These are phyloP conservation scores for Siderastrea radians DNA, from an alignment of 92 coral and sea anemone genomes.

Conservation along the genomic window DNA sequence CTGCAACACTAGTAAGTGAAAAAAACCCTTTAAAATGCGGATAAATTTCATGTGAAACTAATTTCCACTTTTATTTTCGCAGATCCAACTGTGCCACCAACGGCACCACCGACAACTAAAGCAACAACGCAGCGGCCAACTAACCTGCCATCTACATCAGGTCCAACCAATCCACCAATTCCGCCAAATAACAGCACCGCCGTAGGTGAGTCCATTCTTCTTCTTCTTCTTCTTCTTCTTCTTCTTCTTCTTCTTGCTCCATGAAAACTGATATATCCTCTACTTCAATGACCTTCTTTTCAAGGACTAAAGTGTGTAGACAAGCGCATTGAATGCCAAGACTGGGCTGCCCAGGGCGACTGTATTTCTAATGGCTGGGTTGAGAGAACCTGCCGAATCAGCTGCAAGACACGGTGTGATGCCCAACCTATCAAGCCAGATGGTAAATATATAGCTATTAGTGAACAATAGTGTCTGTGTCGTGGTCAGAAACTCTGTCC, in stretches of 20 bases:
- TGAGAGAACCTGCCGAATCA: slow-evolving; percentile 76
- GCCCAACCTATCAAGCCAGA: slow-evolving; percentile 71
- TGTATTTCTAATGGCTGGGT: slow-evolving; percentile 76
- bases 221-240: too few species aligned
- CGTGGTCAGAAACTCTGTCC: too few species aligned
- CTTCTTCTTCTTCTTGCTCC: too few species aligned
- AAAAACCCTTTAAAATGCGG: neutral
- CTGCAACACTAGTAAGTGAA: slow-evolving; percentile 67
- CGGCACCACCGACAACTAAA: neutral
- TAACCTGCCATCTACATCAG: neutral
- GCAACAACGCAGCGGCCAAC: slow-evolving; percentile 48
- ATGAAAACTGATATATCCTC: neutral
- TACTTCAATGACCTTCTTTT: too few species aligned
- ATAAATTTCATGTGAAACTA: too few species aligned
- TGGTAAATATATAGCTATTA: slow-evolving; percentile 28
- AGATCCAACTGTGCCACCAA: slow-evolving; percentile 66
- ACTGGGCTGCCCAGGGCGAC: slow-evolving; percentile 76
- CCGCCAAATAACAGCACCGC: slow-evolving; percentile 57
- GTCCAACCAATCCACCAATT: slow-evolving; percentile 48
- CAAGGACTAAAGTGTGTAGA: slow-evolving; percentile 80
- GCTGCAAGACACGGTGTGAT: slow-evolving; percentile 85
- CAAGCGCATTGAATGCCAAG: slow-evolving; percentile 61
- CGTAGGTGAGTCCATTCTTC: slow-evolving; percentile 53
- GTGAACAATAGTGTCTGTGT: neutral
- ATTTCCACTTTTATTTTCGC: neutral